These are phyloP conservation scores for Potamarius usumacintae DNA, from an alignment of 2,113 vertebrate species.

Conservation along the genomic window DNA sequence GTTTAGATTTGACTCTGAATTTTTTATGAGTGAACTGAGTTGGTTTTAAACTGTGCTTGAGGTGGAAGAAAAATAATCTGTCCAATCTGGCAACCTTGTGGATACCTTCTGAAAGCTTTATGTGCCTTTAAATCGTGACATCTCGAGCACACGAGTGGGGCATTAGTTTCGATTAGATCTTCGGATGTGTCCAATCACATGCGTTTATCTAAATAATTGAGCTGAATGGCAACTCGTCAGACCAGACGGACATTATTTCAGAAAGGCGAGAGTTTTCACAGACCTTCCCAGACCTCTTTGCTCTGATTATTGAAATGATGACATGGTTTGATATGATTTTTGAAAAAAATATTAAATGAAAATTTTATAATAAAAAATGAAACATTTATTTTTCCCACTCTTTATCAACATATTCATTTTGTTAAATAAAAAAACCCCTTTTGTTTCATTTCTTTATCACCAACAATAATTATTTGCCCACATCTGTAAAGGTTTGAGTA, in stretches of 20 bases:
- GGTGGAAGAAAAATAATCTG: background rate
- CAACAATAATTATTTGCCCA: too few relatives aligned
- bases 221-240: too few relatives aligned
- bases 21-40: background rate
- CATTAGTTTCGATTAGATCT: slow-evolving; percentile 25
- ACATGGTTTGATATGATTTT: background rate
- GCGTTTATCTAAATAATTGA: too few relatives aligned
- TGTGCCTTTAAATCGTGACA: slow-evolving; percentile 44
- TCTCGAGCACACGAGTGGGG: slow-evolving; percentile 55
- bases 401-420: too few relatives aligned
- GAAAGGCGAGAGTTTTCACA: background rate
- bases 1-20: background rate
- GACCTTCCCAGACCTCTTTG: background rate
- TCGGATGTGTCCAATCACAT: background rate
- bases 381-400: too few relatives aligned
- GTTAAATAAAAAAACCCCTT: too few relatives aligned
- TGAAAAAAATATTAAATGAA: too few relatives aligned
- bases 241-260: background rate
- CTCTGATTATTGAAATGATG: background rate
- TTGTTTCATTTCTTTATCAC: too few relatives aligned
- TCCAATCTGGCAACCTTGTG: background rate
- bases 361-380: too few relatives aligned
- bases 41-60: background rate
- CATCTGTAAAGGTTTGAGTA: too few relatives aligned
- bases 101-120: background rate